Base-by-base conservation (phyloP, 2,797 vertebrate genomes). In the Heterohyrax brucei region DNA sequence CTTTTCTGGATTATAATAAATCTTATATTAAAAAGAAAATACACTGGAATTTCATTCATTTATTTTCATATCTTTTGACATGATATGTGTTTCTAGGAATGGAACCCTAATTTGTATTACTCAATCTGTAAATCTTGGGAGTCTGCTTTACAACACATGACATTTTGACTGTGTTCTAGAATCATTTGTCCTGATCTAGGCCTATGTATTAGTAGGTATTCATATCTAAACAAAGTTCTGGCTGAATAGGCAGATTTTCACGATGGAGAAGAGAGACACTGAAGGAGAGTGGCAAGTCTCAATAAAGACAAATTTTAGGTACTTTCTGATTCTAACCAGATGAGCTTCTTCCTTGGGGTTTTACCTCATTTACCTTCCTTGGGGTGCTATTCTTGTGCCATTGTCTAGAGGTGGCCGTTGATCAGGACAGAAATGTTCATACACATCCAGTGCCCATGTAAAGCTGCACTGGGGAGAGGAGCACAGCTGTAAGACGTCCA, bases 151-250 rank as follows among this genome's bases (percentile, higher is more conserved):
- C 10, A 78, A 24, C 1, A 22, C 18, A 53, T 78, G 26, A 62
- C 19, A 28, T 92, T 93, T 85, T 61, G 93, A 85, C 39, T 30
- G 28, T 90, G 56, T 48, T 68, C 50, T 44, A 64, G 8, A 80
- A 88, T 48, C 16, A 13, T n/a, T 14, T 94, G 56, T 75, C 39
- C 78, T 87, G 73, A 53, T 9, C 59, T 24, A 28, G 72, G 7
- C 61, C 48, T 14, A 4, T 9, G 9, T 50, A 19, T 76, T 7
- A 9, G 26, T 61, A 53, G 14, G 18, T 70, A 10, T 61, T 91
- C 18, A 92, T 87, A 92, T 82, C 75, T 87, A 33, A 48, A 33
- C 16, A 59, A 75, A 13, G 14, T 53, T 56, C 53, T 18, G 56
- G 7, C 26, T 59, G 1, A 10, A 59, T 28, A 76, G 33, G 30